Evolutionary conservation across 2,797 vertebrate genomes (phyloP).

Genomic region (Darevskia mixta): DNA sequence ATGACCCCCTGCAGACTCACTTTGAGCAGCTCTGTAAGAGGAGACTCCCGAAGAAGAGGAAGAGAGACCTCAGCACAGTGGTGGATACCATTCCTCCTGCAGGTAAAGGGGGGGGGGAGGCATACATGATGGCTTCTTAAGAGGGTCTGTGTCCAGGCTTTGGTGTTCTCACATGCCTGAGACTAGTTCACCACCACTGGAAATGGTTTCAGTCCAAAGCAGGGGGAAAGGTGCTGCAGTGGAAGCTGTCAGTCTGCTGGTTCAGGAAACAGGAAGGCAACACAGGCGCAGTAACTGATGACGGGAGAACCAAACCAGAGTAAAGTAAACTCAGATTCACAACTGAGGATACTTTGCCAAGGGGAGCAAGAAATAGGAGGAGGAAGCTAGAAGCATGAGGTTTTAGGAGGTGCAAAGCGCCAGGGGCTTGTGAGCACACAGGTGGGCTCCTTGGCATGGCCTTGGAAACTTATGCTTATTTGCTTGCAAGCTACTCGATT

Average conservation of each 20-base stretch:
- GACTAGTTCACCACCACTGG: neutral
- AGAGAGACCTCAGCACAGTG: constrained; percentile 84
- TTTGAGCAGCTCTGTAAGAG: constrained; percentile 97
- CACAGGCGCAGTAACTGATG: too few relatives aligned
- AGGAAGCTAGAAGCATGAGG: neutral
- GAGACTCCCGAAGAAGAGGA: constrained; percentile 91
- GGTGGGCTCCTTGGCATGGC: neutral
- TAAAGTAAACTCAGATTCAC: neutral
- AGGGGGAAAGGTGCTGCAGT: neutral
- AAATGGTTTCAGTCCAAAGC: neutral
- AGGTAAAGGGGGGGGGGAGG: constrained; percentile 78
- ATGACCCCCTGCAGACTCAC: constrained; percentile 90
- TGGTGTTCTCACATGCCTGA: neutral
- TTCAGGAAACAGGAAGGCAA: neutral
- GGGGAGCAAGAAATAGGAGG: neutral
- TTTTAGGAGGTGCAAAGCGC: too few relatives aligned
- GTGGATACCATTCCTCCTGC: constrained; percentile 92
- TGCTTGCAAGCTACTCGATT: neutral
- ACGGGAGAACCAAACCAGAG: neutral
- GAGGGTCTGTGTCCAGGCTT: neutral
- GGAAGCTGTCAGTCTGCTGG: neutral
- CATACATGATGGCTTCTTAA: neutral
- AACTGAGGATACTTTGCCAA: neutral
- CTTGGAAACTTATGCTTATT: neutral
- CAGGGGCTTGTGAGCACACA: too few relatives aligned